phyloP scores from a whole-genome alignment of 2,797 vertebrate genomes.

The Bradypodion ventrale region DNA sequence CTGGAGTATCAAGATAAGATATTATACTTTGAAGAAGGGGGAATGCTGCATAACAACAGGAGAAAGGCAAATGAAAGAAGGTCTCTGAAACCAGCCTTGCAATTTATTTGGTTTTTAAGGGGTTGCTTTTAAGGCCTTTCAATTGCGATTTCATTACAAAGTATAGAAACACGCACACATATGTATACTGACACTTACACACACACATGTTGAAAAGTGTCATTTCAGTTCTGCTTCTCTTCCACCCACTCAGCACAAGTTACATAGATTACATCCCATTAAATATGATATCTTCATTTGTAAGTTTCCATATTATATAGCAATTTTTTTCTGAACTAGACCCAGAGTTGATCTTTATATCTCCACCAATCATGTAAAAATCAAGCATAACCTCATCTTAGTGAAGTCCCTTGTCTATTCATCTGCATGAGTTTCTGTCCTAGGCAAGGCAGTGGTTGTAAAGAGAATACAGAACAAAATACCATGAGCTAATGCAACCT shows the following conservation, averaged over 20 bases:
- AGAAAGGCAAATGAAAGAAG: background rate
- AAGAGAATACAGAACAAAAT: too few relatives aligned
- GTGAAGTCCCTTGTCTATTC: background rate
- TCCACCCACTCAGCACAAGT: background rate
- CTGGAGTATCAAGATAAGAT: background rate
- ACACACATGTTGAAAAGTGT: background rate
- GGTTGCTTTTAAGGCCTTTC: background rate
- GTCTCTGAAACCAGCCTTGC: background rate
- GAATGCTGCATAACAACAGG: too few relatives aligned
- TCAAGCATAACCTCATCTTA: background rate
- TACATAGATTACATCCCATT: background rate
- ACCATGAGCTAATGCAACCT: too few relatives aligned
- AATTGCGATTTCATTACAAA: background rate
- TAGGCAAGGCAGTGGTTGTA: too few relatives aligned
- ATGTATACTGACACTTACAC: too few relatives aligned
- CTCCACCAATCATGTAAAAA: background rate
- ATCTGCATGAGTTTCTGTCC: background rate
- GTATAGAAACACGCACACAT: too few relatives aligned
- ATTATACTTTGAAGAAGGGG: background rate
- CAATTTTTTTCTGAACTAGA: background rate
- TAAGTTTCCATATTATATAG: background rate
- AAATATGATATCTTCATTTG: slow-evolving; percentile 11
- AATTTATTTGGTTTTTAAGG: too few relatives aligned
- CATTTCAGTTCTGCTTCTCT: background rate
- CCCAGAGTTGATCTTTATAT: background rate